A percentile compares a stretch with the other conserved stretches of the same genome.
Conservation (phyloP, 2,797 vertebrate genomes). For the Mormyrops boulengeri region DNA sequence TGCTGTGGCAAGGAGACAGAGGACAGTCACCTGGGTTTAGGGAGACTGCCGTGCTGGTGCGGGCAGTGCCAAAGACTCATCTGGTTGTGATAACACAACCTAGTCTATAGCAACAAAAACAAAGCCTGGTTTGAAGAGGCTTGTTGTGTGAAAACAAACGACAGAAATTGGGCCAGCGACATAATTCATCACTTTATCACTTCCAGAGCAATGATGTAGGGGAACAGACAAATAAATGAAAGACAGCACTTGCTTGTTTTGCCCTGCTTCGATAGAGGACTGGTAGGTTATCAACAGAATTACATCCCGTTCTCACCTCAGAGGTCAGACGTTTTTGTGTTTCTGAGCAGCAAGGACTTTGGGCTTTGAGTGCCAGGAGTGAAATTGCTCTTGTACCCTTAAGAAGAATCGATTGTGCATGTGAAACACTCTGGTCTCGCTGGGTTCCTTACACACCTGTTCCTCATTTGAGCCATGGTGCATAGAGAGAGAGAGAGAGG, state of each 20-base stretch:
- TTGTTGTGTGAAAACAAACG: not conserved
- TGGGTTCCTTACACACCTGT: not conserved
- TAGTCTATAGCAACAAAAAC: not conserved
- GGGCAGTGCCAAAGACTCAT: not conserved
- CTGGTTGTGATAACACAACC: not conserved
- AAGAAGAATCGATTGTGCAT: not conserved
- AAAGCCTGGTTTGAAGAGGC: not conserved
- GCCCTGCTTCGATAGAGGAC: not conserved
- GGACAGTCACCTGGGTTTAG: not conserved
- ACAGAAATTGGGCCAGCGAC: not conserved
- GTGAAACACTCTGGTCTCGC: not conserved
- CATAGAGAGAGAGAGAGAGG: not conserved
- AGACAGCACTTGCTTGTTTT: not conserved
- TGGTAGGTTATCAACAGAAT: not conserved
- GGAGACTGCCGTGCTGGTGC: not conserved
- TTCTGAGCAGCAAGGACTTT: not conserved
- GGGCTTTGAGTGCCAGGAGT: not conserved
- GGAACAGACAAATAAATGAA: not conserved
- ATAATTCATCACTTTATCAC: not conserved
- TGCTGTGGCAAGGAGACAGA: not conserved
- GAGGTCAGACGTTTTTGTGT: not conserved
- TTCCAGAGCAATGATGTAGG: not conserved
- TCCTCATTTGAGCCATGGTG: not conserved
- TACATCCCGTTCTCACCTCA: not conserved
- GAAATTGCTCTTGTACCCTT: not conserved